Percentiles rank a stretch among this genome's conserved stretches.
phyloP scores from a whole-genome alignment of 1,140 invertebrate genomes.

The Bradysia coprophila region DNA sequence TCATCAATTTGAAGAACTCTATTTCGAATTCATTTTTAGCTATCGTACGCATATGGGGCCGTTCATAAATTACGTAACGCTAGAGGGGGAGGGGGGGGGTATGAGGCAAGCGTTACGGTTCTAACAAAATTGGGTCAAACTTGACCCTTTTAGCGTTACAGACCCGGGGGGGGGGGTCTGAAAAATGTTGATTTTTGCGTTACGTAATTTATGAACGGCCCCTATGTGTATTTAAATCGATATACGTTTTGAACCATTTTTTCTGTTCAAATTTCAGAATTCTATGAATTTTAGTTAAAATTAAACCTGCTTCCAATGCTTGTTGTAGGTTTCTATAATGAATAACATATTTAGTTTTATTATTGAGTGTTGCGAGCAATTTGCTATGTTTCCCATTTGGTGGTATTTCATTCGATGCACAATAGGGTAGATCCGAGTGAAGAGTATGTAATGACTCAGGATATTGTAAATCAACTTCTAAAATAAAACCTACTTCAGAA shows the following conservation, averaged over 20 bases:
- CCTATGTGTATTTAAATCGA: conserved; percentile 24
- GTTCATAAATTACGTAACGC: too few species aligned
- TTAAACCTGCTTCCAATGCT: conserved; percentile 16
- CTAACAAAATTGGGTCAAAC: too few species aligned
- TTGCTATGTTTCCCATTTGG: conserved; percentile 1
- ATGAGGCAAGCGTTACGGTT: too few species aligned
- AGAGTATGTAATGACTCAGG: conserved; percentile 22
- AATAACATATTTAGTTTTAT: conserved; percentile 21
- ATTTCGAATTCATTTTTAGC: conserved; percentile 23
- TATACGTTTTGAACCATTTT: conserved; percentile 22
- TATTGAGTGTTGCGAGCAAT: neutral
- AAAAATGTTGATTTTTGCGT: too few species aligned
- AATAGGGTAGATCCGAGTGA: conserved; percentile 24
- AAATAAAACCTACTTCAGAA: conserved; percentile 19
- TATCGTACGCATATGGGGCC: conserved; percentile 10
- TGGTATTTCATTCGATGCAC: conserved; percentile 12
- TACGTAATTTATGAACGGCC: too few species aligned
- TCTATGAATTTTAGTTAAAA: conserved; percentile 21
- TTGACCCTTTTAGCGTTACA: too few species aligned
- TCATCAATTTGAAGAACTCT: conserved; percentile 27
- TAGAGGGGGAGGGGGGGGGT: too few species aligned
- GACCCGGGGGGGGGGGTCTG: too few species aligned
- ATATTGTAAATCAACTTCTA: conserved; percentile 22
- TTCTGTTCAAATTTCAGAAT: conserved; percentile 22
- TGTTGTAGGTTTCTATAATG: conserved; percentile 22